Conservation (phyloP, 2,888 invertebrate genomes). For the Girardia tigrina region DNA sequence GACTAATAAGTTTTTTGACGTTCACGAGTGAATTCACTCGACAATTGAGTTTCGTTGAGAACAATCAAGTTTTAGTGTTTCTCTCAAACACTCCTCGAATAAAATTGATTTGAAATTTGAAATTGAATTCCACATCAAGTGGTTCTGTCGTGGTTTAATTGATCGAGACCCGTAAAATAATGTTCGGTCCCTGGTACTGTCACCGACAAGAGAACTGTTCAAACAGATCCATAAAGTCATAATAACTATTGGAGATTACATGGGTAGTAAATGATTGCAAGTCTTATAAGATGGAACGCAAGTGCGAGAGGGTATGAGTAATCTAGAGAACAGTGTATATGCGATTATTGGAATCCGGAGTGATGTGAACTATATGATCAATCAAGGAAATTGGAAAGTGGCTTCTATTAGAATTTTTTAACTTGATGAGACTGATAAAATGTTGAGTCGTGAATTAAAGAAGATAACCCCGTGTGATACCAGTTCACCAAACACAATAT, state of each 20-base stretch:
- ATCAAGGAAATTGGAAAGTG: slow-evolving; percentile 70
- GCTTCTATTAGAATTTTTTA: slow-evolving; percentile 87
- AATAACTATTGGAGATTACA: slow-evolving; percentile 87
- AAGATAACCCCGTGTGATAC: slow-evolving; percentile 98
- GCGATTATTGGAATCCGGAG: slow-evolving; percentile 98
- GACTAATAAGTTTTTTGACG: too few relatives aligned
- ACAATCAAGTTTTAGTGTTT: too few relatives aligned
- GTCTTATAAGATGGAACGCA: slow-evolving; percentile 98
- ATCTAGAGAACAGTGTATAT: slow-evolving; percentile 83
- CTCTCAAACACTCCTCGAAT: too few relatives aligned
- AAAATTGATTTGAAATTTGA: too few relatives aligned
- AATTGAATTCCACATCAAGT: too few relatives aligned
- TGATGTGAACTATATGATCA: slow-evolving; percentile 91
- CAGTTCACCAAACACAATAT: slow-evolving; percentile 64
- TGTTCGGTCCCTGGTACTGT: slow-evolving; percentile 91
- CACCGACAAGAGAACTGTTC: slow-evolving; percentile 75
- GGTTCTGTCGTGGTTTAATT: too few relatives aligned
- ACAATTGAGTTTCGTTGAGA: too few relatives aligned
- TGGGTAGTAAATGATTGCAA: slow-evolving; percentile 90
- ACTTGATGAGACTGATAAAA: slow-evolving; percentile 96
- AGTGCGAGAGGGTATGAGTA: slow-evolving; percentile 87
- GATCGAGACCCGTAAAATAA: too few relatives aligned
- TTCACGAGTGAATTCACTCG: too few relatives aligned
- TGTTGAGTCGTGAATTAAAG: slow-evolving; percentile 97
- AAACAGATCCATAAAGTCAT: slow-evolving; percentile 60